Percentiles rank a stretch among this genome's conserved stretches.
Conservation (phyloP, 2,888 invertebrate genomes). For the Lasioglossum calceatum region DNA sequence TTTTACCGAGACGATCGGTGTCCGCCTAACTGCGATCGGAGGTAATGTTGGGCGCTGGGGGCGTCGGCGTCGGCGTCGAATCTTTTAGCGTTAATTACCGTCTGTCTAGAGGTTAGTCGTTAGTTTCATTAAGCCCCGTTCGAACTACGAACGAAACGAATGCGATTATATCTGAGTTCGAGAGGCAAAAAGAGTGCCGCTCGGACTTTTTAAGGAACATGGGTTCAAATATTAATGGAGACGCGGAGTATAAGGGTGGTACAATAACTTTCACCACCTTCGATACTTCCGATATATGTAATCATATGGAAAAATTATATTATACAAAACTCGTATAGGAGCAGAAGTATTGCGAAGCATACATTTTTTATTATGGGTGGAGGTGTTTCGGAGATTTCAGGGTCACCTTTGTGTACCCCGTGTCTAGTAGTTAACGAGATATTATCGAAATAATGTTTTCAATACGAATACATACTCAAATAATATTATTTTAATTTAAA, state of each 20-base stretch:
- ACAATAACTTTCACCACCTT: neutral
- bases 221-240: neutral
- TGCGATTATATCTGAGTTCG: neutral
- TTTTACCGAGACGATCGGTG: slow-evolving; percentile 8
- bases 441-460: too few species aligned
- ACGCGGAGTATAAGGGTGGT: neutral
- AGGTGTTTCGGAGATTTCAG: neutral
- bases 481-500: neutral
- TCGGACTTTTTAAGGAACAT: neutral
- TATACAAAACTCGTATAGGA: too few species aligned
- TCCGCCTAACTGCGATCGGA: neutral
- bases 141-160: neutral
- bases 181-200: neutral
- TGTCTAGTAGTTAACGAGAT: too few species aligned
- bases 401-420: neutral
- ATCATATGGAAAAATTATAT: too few species aligned
- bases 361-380: neutral
- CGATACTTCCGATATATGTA: neutral
- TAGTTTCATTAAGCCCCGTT: slow-evolving; percentile 9
- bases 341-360: too few species aligned
- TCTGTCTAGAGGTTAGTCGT: slow-evolving; percentile 9
- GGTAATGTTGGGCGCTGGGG: neutral
- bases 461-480: too few species aligned
- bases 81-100: slow-evolving; percentile 32
- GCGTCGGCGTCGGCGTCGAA: slow-evolving; percentile 9